A percentile compares a stretch with the other conserved stretches of the same genome.
phyloP scores from a whole-genome alignment of 2,888 invertebrate species.

The Eueremaeus valkanovi region DNA sequence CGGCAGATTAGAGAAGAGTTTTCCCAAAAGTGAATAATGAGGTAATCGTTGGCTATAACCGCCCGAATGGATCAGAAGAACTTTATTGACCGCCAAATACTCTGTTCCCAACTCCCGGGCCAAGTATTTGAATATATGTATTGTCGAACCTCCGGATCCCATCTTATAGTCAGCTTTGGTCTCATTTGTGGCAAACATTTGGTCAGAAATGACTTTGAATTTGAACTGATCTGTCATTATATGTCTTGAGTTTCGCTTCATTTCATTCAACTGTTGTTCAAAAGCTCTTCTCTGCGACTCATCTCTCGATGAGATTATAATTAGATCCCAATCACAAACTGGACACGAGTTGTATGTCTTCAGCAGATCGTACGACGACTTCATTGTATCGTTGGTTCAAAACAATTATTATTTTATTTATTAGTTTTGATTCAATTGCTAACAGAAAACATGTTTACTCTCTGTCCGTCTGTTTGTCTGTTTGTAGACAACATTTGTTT shows the following conservation, averaged over 20 bases:
- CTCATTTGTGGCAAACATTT: background rate
- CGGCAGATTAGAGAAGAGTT: constrained; percentile 26
- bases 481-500: no score
- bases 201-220: constrained; percentile 4
- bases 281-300: constrained; percentile 2
- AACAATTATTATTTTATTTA: no score
- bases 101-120: background rate
- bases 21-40: constrained; percentile 31
- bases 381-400: background rate
- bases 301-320: constrained; percentile 24
- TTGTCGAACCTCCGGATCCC: constrained; percentile 11
- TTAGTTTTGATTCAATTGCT: background rate
- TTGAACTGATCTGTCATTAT: background rate
- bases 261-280: constrained; percentile 7
- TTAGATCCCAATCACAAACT: constrained; percentile 9
- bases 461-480: no score
- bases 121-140: constrained; percentile 3
- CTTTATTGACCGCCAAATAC: background rate
- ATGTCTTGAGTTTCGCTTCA: constrained; percentile 1
- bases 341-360: background rate
- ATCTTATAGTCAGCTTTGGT: background rate
- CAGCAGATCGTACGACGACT: background rate
- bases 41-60: constrained; percentile 32
- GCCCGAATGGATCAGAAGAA: constrained; percentile 11
- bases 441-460: no score